Conservation (phyloP, 1,140 invertebrate genomes). For the Drosophila aff. region DNA sequence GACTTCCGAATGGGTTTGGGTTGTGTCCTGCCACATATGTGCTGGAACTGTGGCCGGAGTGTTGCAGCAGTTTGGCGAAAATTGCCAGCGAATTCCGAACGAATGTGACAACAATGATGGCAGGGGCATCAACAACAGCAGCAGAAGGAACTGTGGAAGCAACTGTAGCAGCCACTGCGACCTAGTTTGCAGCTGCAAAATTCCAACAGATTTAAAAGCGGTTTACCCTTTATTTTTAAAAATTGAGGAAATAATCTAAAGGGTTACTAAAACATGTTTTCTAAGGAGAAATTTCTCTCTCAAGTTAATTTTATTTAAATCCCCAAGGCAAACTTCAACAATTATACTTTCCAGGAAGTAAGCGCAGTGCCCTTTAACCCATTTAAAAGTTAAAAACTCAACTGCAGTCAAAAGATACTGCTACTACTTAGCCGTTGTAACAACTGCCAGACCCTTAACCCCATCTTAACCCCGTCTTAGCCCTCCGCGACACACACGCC, state of each 20-base stretch:
- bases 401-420: slow-evolving; percentile 9
- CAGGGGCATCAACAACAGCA: slow-evolving; percentile 34
- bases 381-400: slow-evolving; percentile 2
- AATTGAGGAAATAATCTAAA: background rate
- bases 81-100: slow-evolving; percentile 62
- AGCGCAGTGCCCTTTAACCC: background rate
- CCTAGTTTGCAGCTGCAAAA: slow-evolving; percentile 58
- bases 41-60: slow-evolving; percentile 29
- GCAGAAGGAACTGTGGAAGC: background rate
- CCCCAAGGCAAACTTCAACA: background rate
- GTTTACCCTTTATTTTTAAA: background rate
- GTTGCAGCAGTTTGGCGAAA: slow-evolving; percentile 48
- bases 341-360: background rate
- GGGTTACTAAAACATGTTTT: background rate
- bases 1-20: slow-evolving; percentile 11
- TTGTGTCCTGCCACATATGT: slow-evolving; percentile 38
- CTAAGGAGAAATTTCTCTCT: background rate
- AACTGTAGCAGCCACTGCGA: slow-evolving; percentile 37
- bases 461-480: slow-evolving; percentile 32
- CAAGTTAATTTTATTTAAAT: no score
- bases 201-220: slow-evolving; percentile 20
- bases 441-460: slow-evolving; percentile 52
- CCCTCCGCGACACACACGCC: slow-evolving; percentile 54
- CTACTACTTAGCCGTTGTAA: slow-evolving; percentile 20
- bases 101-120: slow-evolving; percentile 72